Evolutionary conservation across 2,113 vertebrate genomes (phyloP).

Genomic region (Ursus arctos): DNA sequence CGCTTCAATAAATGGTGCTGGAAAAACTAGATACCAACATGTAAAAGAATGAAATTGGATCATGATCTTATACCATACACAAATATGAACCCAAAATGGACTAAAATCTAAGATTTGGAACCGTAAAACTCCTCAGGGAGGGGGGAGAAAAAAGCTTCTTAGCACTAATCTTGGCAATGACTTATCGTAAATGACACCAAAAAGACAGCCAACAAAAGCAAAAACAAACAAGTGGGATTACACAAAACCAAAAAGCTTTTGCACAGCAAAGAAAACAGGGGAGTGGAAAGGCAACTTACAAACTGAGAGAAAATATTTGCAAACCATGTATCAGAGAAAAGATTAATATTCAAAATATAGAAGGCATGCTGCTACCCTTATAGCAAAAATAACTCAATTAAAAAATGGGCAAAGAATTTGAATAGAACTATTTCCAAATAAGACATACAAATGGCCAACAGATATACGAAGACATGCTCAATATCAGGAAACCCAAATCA

Average conservation of each 20-base stretch:
- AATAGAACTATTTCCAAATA: neutral
- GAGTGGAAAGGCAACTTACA: neutral
- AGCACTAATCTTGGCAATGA: neutral
- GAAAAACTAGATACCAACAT: neutral
- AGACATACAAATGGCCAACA: neutral
- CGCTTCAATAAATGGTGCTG: neutral
- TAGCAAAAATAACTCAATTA: neutral
- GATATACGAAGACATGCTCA: neutral
- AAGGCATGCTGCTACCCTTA: neutral
- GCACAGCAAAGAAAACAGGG: neutral
- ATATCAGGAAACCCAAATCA: neutral
- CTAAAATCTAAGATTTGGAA: neutral
- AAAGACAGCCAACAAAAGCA: neutral
- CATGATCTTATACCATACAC: neutral
- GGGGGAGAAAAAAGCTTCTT: neutral
- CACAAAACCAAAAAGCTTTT: neutral
- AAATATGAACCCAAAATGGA: neutral
- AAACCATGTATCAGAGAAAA: neutral
- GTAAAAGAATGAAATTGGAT: neutral
- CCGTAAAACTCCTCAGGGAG: neutral
- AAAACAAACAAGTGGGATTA: neutral
- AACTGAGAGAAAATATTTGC: neutral
- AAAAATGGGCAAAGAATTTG: neutral
- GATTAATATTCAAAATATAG: neutral
- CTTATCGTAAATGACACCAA: neutral